These are phyloP conservation scores for Megaleporinus macrocephalus DNA, from an alignment of 2,113 vertebrate species.

Conservation along the genomic window DNA sequence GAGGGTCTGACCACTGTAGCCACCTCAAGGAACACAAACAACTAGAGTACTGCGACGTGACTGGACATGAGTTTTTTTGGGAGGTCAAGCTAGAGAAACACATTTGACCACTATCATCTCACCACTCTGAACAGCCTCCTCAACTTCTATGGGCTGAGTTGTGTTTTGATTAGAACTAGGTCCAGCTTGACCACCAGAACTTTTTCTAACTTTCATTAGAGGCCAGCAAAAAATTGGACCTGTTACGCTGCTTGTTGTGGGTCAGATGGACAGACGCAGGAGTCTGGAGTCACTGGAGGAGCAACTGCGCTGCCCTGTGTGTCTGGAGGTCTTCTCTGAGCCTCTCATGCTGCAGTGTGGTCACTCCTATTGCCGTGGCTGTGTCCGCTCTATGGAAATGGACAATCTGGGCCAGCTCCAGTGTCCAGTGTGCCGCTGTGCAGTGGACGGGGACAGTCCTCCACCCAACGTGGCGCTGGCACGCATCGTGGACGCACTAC, in stretches of 20 bases:
- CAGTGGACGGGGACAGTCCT: slow-evolving; percentile 72
- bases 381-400: slow-evolving; percentile 72
- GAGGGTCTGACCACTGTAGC: not conserved
- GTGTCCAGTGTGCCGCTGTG: slow-evolving; percentile 80
- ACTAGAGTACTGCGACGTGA: not conserved
- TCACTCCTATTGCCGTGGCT: slow-evolving; percentile 81
- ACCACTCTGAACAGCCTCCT: not conserved
- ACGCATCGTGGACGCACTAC: slow-evolving; percentile 74
- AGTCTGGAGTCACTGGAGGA: slow-evolving; percentile 76
- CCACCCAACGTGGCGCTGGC: slow-evolving; percentile 79
- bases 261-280: slow-evolving; percentile 73
- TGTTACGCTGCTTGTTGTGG: not conserved
- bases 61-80: not conserved
- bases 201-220: not conserved
- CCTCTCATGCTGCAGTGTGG: slow-evolving; percentile 84
- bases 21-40: not conserved
- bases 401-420: slow-evolving; percentile 70
- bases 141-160: not conserved
- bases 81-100: not conserved
- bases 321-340: slow-evolving; percentile 83
- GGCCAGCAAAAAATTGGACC: not conserved
- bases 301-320: slow-evolving; percentile 82
- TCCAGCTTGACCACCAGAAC: no score
- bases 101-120: not conserved
- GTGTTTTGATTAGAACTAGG: not conserved